These are phyloP conservation scores for Mungos mungo DNA, from an alignment of 2,113 vertebrate species.

Conservation along the genomic window DNA sequence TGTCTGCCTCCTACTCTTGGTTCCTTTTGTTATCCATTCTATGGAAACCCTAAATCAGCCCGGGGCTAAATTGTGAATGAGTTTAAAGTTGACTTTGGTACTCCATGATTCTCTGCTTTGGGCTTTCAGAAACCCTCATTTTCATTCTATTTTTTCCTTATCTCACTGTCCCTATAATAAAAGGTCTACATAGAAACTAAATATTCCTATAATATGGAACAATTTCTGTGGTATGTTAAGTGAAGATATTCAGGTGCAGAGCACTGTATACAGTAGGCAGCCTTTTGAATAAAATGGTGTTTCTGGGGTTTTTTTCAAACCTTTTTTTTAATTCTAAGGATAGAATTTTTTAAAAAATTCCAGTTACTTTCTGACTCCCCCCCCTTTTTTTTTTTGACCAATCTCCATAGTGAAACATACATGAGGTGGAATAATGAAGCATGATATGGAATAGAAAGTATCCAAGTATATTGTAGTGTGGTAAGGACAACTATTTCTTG, in stretches of 20 bases:
- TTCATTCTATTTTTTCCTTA: neutral
- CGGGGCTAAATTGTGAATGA: neutral
- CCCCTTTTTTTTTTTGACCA: neutral
- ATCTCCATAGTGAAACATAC: neutral
- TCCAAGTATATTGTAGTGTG: neutral
- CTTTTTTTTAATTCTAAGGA: neutral
- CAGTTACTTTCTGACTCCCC: neutral
- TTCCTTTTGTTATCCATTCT: neutral
- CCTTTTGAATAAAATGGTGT: neutral
- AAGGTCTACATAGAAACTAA: neutral
- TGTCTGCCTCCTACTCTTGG: neutral
- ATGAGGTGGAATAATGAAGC: neutral
- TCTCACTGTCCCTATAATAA: neutral
- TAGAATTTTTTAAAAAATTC: neutral
- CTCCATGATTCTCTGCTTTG: neutral
- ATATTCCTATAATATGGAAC: neutral
- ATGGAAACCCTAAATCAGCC: neutral
- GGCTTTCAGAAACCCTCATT: neutral
- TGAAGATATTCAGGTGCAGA: neutral
- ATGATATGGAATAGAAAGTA: neutral
- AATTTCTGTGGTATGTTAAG: neutral
- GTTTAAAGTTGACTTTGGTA: neutral
- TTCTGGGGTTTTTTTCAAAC: neutral
- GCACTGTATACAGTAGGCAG: too few species aligned
- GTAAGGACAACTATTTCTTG: neutral